Base-by-base conservation (phyloP, 2,113 vertebrate species). In the Cryptotis parvus region DNA sequence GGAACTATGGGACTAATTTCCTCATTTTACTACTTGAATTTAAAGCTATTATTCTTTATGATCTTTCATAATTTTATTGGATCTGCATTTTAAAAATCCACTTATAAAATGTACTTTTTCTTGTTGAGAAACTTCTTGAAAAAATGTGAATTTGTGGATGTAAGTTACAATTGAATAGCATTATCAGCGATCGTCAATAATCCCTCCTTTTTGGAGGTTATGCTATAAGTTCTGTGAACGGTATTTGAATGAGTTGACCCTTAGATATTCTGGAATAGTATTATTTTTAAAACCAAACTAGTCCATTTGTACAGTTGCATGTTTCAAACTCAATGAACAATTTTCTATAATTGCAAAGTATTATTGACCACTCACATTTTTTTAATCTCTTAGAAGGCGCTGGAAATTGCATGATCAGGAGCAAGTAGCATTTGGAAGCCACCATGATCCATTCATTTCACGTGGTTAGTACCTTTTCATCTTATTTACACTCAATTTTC, bases 311-410 rank as follows among this genome's bases (percentile, higher is more conserved):
- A 96, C 94, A 97, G 93, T 58, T 91, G 95, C 96, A 83, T 96
- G 94, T 97, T 97, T 97, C 97, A 97, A 98, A 97, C 95, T 92
- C 95, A 97, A 96, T 94, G 94, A 96, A 97, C 94, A 97, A 96
- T 97, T 98, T 98, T 97, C 95, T 97, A 35, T 97, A 96, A 98
- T 97, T 98, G 96, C 94, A 87, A 97, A 97, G 92, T 97, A 97
- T 96, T 96, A 97, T 94, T 97, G 97, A 97, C 79, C 89, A 96
- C 92, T 91, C 95, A 91, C 93, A 96, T 84, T 94, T 97, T 98
- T 97, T 97, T 94, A 96, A 55, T 97, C 96, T 87, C 96, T 96
- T 96, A 93, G 93, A 95, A 96, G 89, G 79, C 89, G 77, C 87
- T 97, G 93, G 94, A 97, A 97, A 97, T 96, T 94, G 94, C 75